Percentiles rank a stretch among this genome's conserved stretches.
phyloP scores from a whole-genome alignment of 2,113 vertebrate genomes.

The Prunella himalayana region DNA sequence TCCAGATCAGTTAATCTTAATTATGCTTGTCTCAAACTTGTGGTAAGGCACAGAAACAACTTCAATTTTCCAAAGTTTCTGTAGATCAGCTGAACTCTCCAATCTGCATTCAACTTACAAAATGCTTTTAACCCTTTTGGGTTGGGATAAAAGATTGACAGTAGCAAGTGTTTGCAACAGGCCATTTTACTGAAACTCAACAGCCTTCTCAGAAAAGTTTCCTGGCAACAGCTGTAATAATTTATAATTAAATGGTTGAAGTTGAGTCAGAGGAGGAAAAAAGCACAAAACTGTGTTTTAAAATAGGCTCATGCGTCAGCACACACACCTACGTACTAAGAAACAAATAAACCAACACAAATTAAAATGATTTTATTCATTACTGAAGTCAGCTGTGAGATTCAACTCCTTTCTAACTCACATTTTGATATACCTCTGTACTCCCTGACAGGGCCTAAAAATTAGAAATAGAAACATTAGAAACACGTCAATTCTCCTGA shows the following conservation, averaged over 20 bases:
- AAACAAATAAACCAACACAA: constrained; percentile 7
- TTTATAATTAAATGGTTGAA: not conserved
- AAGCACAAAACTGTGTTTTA: not conserved
- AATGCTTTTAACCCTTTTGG: not conserved
- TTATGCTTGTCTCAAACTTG: not conserved
- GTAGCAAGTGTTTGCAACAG: not conserved
- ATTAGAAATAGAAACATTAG: not conserved
- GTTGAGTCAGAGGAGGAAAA: not conserved
- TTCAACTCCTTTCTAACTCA: not conserved
- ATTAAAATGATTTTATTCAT: not conserved
- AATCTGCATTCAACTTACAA: not conserved
- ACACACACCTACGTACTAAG: not conserved
- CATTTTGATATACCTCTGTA: not conserved
- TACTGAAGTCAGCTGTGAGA: not conserved
- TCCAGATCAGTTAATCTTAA: not conserved
- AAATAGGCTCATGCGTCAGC: constrained; percentile 32
- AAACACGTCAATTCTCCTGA: not conserved
- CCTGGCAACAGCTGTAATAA: not conserved
- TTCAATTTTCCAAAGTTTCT: not conserved
- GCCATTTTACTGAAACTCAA: not conserved
- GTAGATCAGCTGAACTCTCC: not conserved
- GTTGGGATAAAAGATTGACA: not conserved
- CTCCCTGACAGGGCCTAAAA: not conserved
- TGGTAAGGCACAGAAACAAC: not conserved
- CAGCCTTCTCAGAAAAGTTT: not conserved